Percentiles rank a stretch among this genome's conserved stretches.
These are phyloP conservation scores for Colius striatus DNA, from an alignment of 2,113 vertebrate species.

Conservation along the genomic window DNA sequence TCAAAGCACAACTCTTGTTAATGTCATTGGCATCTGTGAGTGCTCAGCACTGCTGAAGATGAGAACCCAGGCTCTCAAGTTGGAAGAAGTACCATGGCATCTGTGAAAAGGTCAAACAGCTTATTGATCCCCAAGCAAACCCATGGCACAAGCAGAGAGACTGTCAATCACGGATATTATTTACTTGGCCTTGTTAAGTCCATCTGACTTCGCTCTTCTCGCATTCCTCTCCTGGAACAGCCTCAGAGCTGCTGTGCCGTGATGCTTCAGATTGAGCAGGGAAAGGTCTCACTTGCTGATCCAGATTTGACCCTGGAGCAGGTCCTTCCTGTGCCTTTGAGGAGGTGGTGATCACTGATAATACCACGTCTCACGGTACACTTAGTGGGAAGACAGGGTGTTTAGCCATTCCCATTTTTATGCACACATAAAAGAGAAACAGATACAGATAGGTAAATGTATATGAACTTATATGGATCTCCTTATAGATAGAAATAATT, in stretches of 20 bases:
- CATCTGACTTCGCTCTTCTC: not conserved
- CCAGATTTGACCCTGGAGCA: not conserved
- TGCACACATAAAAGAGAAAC: not conserved
- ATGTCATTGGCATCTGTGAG: not conserved
- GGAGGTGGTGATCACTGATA: not conserved
- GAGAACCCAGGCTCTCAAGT: not conserved
- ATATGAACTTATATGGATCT: not conserved
- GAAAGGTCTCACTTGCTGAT: not conserved
- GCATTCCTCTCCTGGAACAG: not conserved
- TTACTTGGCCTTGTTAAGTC: not conserved
- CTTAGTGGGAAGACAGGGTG: not conserved
- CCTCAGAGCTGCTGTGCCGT: not conserved
- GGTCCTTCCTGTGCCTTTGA: rapidly evolving
- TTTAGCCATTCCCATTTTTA: not conserved
- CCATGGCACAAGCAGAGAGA: not conserved
- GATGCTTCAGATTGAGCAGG: not conserved
- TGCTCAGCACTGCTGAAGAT: not conserved
- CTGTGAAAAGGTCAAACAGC: not conserved
- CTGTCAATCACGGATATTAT: not conserved
- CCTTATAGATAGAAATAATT: not conserved
- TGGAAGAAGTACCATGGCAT: not conserved
- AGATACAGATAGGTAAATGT: not conserved
- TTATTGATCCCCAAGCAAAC: not conserved
- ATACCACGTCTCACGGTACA: rapidly evolving
- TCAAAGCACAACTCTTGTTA: not conserved